These are phyloP conservation scores for Polydesmus complanatus DNA, from an alignment of 2,888 invertebrate species.

Conservation along the genomic window DNA sequence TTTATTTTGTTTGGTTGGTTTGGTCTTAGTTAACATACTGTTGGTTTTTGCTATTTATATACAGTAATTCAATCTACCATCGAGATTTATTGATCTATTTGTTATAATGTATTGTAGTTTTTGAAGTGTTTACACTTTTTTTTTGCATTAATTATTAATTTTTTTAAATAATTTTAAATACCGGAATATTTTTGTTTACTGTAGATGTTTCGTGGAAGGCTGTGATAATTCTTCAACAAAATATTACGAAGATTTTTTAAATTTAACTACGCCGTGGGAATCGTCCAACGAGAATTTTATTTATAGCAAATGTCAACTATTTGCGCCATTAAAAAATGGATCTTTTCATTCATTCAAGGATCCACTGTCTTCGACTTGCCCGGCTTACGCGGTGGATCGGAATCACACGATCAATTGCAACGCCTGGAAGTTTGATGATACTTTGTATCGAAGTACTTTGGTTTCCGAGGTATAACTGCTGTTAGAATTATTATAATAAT, in stretches of 20 bases:
- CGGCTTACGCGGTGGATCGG: neutral
- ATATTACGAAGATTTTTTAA: slow-evolving; percentile 11
- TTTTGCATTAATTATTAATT: neutral
- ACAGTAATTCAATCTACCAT: no score
- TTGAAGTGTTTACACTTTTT: neutral
- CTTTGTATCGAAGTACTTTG: neutral
- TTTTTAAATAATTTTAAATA: no score
- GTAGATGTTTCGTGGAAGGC: slow-evolving; percentile 1
- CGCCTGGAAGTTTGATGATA: slow-evolving; percentile 7
- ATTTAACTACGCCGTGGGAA: slow-evolving; percentile 4
- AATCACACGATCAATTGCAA: slow-evolving; percentile 4
- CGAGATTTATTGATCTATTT: no score
- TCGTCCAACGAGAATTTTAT: neutral
- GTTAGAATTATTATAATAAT: neutral
- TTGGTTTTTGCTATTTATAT: no score
- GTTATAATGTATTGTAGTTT: no score
- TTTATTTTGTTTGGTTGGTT: no score
- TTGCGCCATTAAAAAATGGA: neutral
- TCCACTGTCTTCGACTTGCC: neutral
- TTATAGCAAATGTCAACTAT: neutral
- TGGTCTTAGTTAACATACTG: no score
- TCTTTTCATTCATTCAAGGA: neutral
- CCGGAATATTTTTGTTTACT: neutral
- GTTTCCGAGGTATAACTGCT: slow-evolving; percentile 1
- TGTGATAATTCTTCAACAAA: slow-evolving; percentile 3